Percentiles rank a stretch among this genome's conserved stretches.
Conservation (phyloP, 2,797 vertebrate species). For the Telmatherina bonti region DNA sequence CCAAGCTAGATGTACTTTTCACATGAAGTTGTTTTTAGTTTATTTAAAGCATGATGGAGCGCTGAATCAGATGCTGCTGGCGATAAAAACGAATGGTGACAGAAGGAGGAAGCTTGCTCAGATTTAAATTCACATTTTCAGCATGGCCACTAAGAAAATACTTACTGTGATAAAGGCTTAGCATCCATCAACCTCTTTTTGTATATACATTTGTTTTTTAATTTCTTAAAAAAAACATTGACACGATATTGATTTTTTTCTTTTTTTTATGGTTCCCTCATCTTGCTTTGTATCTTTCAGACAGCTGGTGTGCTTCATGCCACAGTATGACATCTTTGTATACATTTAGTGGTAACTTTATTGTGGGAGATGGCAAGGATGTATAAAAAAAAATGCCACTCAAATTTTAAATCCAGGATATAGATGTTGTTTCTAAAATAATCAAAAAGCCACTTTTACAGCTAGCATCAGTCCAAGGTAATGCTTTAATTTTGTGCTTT, state of each 20-base stretch:
- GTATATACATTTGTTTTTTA: neutral
- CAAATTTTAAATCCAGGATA: neutral
- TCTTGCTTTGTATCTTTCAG: too few relatives aligned
- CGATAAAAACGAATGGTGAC: too few relatives aligned
- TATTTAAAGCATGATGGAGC: too few relatives aligned
- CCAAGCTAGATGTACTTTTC: too few relatives aligned
- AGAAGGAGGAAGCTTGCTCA: too few relatives aligned
- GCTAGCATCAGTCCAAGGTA: neutral
- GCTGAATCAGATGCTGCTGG: too few relatives aligned
- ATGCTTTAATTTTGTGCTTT: neutral
- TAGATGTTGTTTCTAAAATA: neutral
- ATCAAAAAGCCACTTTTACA: neutral
- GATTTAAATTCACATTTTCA: too few relatives aligned
- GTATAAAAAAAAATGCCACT: neutral
- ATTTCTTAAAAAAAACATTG: neutral
- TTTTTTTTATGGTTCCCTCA: neutral
- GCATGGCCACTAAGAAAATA: too few relatives aligned
- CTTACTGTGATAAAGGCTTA: too few relatives aligned
- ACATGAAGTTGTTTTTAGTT: too few relatives aligned
- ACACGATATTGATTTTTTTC: neutral
- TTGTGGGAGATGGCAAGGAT: neutral
- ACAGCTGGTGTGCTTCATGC: too few relatives aligned
- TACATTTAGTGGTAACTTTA: neutral
- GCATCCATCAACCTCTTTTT: neutral
- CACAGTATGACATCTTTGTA: too few relatives aligned